Conservation (phyloP, 2,113 vertebrate species). For the Haemorhous mexicanus region DNA sequence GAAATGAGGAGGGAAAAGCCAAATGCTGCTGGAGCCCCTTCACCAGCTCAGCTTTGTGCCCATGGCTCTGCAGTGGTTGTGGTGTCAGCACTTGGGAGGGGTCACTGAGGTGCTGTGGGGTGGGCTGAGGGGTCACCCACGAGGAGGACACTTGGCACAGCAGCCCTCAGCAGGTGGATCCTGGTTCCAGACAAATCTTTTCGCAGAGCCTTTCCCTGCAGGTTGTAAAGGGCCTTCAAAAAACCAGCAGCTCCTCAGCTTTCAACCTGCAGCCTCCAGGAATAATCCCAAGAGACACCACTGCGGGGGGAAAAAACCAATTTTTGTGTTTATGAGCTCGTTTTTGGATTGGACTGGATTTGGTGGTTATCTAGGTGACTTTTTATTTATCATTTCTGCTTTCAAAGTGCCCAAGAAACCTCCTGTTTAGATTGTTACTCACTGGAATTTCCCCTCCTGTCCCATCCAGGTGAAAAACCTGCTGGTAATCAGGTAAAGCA, state of each 20-base stretch:
- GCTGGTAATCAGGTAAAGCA: background rate
- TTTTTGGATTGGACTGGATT: background rate
- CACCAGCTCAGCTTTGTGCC: background rate
- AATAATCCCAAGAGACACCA: background rate
- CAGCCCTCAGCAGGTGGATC: fast-evolving
- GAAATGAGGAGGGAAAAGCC: background rate
- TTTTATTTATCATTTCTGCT: background rate
- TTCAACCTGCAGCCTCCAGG: fast-evolving
- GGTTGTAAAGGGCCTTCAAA: fast-evolving
- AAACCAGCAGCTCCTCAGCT: background rate
- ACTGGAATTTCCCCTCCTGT: background rate
- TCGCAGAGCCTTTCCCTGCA: fast-evolving
- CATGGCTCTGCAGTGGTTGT: background rate
- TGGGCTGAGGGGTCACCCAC: fast-evolving
- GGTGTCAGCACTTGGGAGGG: background rate
- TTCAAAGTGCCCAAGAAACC: background rate
- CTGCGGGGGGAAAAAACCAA: fast-evolving
- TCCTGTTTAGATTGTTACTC: background rate
- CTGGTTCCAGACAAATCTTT: fast-evolving
- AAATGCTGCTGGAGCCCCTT: background rate
- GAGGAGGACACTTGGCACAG: fast-evolving
- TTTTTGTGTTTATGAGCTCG: background rate
- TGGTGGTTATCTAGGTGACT: background rate
- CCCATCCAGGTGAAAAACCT: background rate
- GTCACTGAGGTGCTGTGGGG: fast-evolving